Conservation (phyloP, 2,113 vertebrate genomes). For the Corynorhinus townsendii region DNA sequence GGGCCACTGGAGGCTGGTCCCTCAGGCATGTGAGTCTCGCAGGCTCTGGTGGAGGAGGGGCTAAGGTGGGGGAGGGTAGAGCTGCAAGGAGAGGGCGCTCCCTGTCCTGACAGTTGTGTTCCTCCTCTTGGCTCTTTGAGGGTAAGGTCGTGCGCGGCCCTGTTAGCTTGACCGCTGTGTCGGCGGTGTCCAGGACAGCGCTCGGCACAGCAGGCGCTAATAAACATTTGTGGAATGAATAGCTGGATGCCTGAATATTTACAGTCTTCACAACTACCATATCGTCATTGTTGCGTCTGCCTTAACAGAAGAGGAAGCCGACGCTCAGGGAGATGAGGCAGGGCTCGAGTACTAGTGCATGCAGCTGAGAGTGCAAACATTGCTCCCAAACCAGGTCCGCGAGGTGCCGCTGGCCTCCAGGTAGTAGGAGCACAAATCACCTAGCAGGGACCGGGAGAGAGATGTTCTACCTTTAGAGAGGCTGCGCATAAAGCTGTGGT, state of each 20-base stretch:
- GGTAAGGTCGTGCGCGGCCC: rapidly evolving
- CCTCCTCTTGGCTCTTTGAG: rapidly evolving
- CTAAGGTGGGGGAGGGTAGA: rapidly evolving
- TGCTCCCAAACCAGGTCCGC: neutral
- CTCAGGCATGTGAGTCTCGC: neutral
- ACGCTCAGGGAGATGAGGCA: neutral
- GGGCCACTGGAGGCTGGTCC: neutral
- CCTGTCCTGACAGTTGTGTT: rapidly evolving
- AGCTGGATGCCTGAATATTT: no score
- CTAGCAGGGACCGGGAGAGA: neutral
- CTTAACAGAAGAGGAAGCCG: neutral
- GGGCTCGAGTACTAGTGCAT: neutral
- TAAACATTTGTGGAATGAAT: neutral
- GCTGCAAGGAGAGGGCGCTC: rapidly evolving
- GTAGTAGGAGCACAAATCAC: neutral
- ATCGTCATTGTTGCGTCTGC: neutral
- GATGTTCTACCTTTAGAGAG: neutral
- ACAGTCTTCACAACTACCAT: neutral
- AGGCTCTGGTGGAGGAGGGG: rapidly evolving
- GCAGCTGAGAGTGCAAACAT: neutral
- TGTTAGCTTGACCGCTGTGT: neutral
- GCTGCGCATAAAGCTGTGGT: no score
- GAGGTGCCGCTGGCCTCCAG: neutral
- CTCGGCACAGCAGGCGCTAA: neutral
- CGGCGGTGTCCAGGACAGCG: neutral